A percentile compares a stretch with the other conserved stretches of the same genome.
phyloP scores from a whole-genome alignment of 37 sponge, comb jelly and placozoan genomes.

The Agelas oroides region DNA sequence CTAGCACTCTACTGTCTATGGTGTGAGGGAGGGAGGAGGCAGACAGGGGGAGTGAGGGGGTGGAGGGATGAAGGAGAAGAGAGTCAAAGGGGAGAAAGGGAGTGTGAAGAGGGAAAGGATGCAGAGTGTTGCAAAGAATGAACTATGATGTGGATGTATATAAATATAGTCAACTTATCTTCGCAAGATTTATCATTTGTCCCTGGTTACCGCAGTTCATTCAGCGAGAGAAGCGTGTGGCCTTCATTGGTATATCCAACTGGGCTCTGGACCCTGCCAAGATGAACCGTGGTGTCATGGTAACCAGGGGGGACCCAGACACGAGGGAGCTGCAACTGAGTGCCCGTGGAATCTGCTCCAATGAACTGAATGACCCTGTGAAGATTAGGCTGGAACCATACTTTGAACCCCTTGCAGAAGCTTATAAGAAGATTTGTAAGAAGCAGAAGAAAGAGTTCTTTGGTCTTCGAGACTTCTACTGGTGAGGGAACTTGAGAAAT shows the following conservation, averaged over 20 bases:
- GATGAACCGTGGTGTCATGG: conserved; percentile 93
- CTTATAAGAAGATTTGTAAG: conserved; percentile 58
- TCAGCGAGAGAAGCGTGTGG: conserved; percentile 65
- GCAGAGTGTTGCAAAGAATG: no score
- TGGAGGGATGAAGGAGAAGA: no score
- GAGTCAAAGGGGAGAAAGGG: no score
- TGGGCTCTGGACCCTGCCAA: conserved; percentile 96
- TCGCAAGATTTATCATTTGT: no score
- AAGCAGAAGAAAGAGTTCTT: conserved; percentile 68
- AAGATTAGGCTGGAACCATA: conserved; percentile 33
- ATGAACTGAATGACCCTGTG: conserved; percentile 51
- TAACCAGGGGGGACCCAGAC: conserved; percentile 79
- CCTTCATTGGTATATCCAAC: conserved; percentile 93
- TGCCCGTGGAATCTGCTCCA: conserved; percentile 81
- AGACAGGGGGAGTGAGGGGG: no score
- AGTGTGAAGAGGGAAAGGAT: no score
- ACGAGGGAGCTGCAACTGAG: conserved; percentile 70
- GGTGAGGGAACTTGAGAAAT: no score
- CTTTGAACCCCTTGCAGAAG: conserved; percentile 61
- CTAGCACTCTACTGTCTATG: no score
- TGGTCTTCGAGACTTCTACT: conserved; percentile 97
- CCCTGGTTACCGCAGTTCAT: conserved; percentile 7
- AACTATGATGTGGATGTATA: neutral
- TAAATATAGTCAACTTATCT: neutral
- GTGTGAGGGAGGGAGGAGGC: neutral